phyloP scores from a whole-genome alignment of 2,888 invertebrate species.

The Melieria picta region DNA sequence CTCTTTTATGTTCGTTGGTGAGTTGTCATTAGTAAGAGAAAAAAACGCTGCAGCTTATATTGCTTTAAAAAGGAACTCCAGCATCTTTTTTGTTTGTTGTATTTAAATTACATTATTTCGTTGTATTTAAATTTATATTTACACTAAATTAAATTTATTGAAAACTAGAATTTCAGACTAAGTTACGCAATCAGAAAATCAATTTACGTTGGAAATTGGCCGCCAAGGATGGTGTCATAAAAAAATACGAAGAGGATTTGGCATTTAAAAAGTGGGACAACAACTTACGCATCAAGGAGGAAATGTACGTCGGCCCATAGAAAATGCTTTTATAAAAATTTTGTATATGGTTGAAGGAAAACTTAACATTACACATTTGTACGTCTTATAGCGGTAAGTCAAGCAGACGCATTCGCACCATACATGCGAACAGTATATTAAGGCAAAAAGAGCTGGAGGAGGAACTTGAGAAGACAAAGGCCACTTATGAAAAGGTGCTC shows the following conservation, averaged over 20 bases:
- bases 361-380: neutral
- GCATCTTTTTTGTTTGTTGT: no score
- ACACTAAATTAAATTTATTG: no score
- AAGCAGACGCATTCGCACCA: constrained; percentile 45
- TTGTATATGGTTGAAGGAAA: neutral
- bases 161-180: constrained; percentile 43
- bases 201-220: constrained; percentile 50
- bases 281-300: constrained; percentile 50
- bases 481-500: constrained; percentile 44
- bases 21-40: no score
- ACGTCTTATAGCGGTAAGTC: constrained; percentile 48
- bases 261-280: constrained; percentile 52
- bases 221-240: constrained; percentile 48
- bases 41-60: no score
- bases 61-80: no score
- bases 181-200: constrained; percentile 47
- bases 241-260: constrained; percentile 52
- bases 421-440: constrained; percentile 45
- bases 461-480: constrained; percentile 45
- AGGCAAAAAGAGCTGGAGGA: constrained; percentile 51
- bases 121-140: no score
- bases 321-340: neutral
- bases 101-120: no score
- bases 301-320: constrained; percentile 45
- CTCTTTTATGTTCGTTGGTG: no score